Percentiles rank a stretch among this genome's conserved stretches.
Conservation (phyloP, 2,797 vertebrate species). For the Sphenodon punctatus region DNA sequence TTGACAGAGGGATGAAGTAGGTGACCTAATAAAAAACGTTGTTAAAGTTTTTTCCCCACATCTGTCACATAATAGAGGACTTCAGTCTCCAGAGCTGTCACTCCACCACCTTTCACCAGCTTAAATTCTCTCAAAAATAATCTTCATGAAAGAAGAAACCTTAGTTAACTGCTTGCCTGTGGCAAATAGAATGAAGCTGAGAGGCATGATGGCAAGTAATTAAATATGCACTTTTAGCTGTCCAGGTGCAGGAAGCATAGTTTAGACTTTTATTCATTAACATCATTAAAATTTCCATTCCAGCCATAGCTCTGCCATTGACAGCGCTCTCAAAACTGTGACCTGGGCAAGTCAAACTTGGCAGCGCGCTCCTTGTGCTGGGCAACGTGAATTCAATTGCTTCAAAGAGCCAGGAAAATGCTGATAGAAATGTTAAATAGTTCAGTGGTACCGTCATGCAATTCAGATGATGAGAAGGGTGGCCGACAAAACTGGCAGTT, state of each 20-base stretch:
- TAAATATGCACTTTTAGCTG: conserved; percentile 63
- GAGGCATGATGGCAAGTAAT: conserved; percentile 59
- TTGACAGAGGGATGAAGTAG: conserved; percentile 52
- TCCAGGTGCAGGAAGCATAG: conserved; percentile 53
- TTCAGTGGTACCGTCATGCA: background rate
- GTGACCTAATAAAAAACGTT: conserved; percentile 66
- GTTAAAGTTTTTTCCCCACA: conserved; percentile 45
- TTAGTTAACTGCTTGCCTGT: conserved; percentile 64
- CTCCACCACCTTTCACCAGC: conserved; percentile 44
- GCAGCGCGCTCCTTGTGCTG: conserved; percentile 15
- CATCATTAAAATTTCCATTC: conserved; percentile 68
- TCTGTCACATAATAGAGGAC: conserved; percentile 52
- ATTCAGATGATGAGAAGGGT: conserved; percentile 14
- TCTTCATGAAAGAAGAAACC: conserved; percentile 47
- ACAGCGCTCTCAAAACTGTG: conserved; percentile 39
- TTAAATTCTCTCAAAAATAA: conserved; percentile 58
- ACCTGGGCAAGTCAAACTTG: conserved; percentile 54
- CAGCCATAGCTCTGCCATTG: conserved; percentile 50
- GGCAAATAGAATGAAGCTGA: conserved; percentile 51
- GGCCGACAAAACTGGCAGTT: background rate
- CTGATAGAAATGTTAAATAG: conserved; percentile 35
- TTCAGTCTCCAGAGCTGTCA: conserved; percentile 64
- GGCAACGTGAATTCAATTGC: conserved; percentile 17
- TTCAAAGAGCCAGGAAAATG: conserved; percentile 19
- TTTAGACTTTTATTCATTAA: conserved; percentile 66